Conservation (phyloP, 2,888 invertebrate genomes). For the Drosophila peninsularis region DNA sequence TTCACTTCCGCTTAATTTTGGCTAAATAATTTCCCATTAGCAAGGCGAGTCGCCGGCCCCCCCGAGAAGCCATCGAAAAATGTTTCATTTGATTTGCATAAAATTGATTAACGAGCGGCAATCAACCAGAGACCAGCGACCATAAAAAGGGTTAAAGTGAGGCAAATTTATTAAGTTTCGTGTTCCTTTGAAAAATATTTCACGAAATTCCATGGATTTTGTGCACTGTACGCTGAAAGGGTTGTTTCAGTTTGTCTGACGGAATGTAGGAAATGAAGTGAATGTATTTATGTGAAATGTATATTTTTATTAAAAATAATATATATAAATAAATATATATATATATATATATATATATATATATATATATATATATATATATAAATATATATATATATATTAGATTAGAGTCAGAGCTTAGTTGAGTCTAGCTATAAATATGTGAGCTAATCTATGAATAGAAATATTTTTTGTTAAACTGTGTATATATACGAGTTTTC, state of each 20-base stretch:
- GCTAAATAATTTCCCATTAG: conserved; percentile 19
- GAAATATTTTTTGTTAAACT: background rate
- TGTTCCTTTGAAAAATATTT: conserved; percentile 20
- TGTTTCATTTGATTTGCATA: conserved; percentile 55
- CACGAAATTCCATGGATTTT: conserved; percentile 16
- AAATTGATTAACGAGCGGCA: conserved; percentile 56
- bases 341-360: background rate
- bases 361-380: background rate
- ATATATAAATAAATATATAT: background rate
- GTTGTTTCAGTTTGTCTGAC: conserved; percentile 1
- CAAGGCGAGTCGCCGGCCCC: background rate
- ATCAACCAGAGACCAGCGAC: conserved; percentile 28
- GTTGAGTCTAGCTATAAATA: background rate
- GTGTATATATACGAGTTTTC: no score
- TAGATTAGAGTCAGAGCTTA: background rate
- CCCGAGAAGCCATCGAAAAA: conserved; percentile 11
- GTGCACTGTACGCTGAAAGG: background rate
- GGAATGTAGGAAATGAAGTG: background rate
- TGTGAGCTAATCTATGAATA: background rate
- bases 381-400: background rate
- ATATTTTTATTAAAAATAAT: no score
- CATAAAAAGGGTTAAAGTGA: conserved; percentile 33
- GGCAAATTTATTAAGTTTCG: conserved; percentile 41
- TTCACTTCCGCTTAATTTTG: conserved; percentile 17
- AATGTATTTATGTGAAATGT: background rate